Base-by-base conservation (phyloP, 2,888 invertebrate genomes). In the Amphiduros pacificus region DNA sequence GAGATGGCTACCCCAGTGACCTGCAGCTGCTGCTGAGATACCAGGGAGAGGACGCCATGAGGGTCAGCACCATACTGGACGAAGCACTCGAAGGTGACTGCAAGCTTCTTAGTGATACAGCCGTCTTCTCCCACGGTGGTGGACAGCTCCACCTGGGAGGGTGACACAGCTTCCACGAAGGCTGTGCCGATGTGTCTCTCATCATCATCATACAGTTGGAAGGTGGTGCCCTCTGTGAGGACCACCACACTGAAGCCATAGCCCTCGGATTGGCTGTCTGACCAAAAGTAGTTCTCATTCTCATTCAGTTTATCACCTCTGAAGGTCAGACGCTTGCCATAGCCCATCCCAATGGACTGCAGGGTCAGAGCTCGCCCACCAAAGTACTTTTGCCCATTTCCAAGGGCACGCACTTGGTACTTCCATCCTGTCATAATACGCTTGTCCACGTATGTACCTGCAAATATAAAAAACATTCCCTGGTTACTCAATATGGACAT, bases 291-390 rank as follows among this genome's bases (percentile, higher is more conserved):
- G 77, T 89, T 89, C 59, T 74, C 71, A 59, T 76, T 77, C 54
- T 86, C 85, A 78, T 90, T 90, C 49, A 89, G 85, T 50, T 85
- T 84, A 60, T 86, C 84, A 1, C 89, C 87, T 74, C 88, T 87
- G 82, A 91, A 91, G 1, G 90, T 90, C 65, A 91, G 85, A 50
- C 91, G 85, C 63, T 89, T 87, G 5, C 90, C 88, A 77, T 89
- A 91, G 9, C 91, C 91, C 73, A 89, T 86, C 0, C 91, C 91
- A 71, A 91, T 89, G 29, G 87, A 87, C 69, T 86, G 86, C 60
- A 91, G 85, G 6, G 86, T 87, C 57, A 89, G 83, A 36, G 89
- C 89, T 75, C 86, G 86, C 67, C 86, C 85, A 67, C 86, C 85
- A 77, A 90, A 90, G 69, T 90, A 84, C 78, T 87, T 87, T 41